phyloP scores from a whole-genome alignment of 2,113 vertebrate species.

The Danionella cerebrum region DNA sequence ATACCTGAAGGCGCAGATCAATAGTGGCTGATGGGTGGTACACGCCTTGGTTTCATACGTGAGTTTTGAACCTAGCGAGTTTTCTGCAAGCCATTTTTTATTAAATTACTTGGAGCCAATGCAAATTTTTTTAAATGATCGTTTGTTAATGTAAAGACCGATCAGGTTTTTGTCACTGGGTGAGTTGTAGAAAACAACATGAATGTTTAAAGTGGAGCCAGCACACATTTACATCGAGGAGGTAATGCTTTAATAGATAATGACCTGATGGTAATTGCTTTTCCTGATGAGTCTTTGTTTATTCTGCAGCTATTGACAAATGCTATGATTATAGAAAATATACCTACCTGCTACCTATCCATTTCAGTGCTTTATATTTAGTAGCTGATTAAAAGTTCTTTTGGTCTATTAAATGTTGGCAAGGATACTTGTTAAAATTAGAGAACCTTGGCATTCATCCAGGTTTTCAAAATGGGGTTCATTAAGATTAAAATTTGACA shows the following conservation, averaged over 20 bases:
- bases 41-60: not conserved
- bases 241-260: slow-evolving; percentile 32
- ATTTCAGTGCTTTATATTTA: no score
- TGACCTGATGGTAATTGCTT: slow-evolving; percentile 30
- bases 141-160: slow-evolving; percentile 21
- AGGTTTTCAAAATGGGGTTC: no score
- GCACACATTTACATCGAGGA: not conserved
- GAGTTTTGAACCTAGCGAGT: not conserved
- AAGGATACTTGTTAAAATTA: no score
- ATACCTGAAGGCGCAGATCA: slow-evolving; percentile 1
- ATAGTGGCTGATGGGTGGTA: not conserved
- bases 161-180: slow-evolving; percentile 18
- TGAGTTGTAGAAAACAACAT: slow-evolving; percentile 17
- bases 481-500: no score
- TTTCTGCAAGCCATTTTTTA: not conserved
- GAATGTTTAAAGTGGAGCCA: slow-evolving; percentile 3
- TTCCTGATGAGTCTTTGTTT: slow-evolving; percentile 23
- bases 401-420: no score
- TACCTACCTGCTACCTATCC: no score
- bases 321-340: slow-evolving; percentile 11
- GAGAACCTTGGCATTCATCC: no score
- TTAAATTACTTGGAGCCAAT: slow-evolving; percentile 25
- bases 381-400: no score
- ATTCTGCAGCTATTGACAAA: slow-evolving; percentile 9
- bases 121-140: slow-evolving; percentile 39